These are phyloP conservation scores for Columba livia DNA, from an alignment of 2,113 vertebrate species.

Conservation along the genomic window DNA sequence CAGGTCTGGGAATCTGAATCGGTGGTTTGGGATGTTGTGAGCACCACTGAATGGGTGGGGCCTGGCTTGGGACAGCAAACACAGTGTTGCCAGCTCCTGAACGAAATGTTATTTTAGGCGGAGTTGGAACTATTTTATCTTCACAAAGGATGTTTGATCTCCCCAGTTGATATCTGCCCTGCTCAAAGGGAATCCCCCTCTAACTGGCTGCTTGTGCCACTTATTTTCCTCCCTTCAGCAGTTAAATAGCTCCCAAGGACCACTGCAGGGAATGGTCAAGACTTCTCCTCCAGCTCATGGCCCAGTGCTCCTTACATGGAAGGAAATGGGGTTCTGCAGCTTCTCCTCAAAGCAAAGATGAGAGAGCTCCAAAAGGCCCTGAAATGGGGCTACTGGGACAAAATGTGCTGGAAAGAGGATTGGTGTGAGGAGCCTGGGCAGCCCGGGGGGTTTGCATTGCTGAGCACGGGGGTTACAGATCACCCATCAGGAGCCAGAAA, in stretches of 20 bases:
- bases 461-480: neutral
- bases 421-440: neutral
- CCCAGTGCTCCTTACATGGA: neutral
- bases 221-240: neutral
- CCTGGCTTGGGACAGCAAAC: neutral
- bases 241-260: neutral
- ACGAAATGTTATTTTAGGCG: neutral
- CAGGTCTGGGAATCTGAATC: neutral
- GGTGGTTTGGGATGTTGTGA: accelerated
- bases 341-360: neutral
- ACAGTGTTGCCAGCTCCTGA: neutral
- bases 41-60: accelerated
- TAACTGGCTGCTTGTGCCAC: neutral
- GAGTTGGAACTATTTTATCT: neutral
- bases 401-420: neutral
- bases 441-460: neutral
- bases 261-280: neutral
- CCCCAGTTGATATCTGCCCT: neutral
- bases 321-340: neutral
- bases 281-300: neutral
- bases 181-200: neutral
- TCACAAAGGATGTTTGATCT: neutral
- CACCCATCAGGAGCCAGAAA: neutral
- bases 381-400: neutral
- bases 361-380: neutral